These are phyloP conservation scores for Hemithea aestivaria DNA, from an alignment of 2,888 invertebrate genomes.

Conservation along the genomic window DNA sequence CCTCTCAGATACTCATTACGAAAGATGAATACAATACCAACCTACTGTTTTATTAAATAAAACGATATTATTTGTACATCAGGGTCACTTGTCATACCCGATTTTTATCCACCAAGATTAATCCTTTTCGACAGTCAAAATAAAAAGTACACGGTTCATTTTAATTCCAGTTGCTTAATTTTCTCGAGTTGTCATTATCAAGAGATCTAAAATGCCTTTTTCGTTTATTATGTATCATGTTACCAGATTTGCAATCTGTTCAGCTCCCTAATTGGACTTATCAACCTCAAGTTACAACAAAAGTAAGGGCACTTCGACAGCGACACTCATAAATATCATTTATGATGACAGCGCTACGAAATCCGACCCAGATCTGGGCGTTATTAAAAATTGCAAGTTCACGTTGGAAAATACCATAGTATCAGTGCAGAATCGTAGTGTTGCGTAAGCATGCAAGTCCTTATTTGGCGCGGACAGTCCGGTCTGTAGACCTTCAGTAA, in stretches of 20 bases:
- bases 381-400: constrained; percentile 28
- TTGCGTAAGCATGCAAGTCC: constrained; percentile 68
- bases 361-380: constrained; percentile 22
- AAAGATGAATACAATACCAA: constrained; percentile 14
- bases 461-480: constrained; percentile 58
- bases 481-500: constrained; percentile 65
- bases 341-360: constrained; percentile 26
- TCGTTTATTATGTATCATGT: no score
- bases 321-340: constrained; percentile 22
- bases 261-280: constrained; percentile 4
- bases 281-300: constrained; percentile 9
- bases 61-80: no score
- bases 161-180: no score
- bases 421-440: constrained; percentile 28
- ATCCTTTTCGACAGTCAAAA: no score
- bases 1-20: constrained; percentile 22
- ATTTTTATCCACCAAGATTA: no score
- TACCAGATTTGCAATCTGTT: constrained; percentile 1
- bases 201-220: no score
- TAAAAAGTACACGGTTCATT: no score
- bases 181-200: neutral
- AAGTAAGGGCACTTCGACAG: constrained; percentile 19
- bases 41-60: constrained; percentile 15
- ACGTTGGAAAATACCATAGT: constrained; percentile 22
- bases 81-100: no score